phyloP scores from a whole-genome alignment of 2,113 vertebrate genomes.

The Gymnobelideus leadbeateri region DNA sequence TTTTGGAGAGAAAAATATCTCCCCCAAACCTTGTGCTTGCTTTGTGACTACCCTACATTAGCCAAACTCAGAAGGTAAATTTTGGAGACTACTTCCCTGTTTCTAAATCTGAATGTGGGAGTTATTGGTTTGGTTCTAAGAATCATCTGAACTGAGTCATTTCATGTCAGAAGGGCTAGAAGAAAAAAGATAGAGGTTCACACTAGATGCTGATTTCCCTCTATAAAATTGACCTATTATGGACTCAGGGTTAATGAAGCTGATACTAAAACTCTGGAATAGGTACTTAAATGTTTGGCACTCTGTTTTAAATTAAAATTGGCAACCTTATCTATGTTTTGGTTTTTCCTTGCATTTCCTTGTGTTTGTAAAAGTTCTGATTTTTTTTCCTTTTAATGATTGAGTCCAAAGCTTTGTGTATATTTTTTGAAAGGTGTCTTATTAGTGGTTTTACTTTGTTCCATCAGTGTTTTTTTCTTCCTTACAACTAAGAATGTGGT shows the following conservation, averaged over 20 bases:
- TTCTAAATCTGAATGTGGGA: not conserved
- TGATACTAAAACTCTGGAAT: not conserved
- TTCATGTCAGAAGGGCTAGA: slow-evolving; percentile 28
- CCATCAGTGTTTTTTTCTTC: slow-evolving; percentile 46
- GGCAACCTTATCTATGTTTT: not conserved
- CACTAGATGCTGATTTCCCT: not conserved
- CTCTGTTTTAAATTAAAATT: slow-evolving; percentile 47
- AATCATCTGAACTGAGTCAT: not conserved
- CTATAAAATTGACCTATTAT: slow-evolving; percentile 6
- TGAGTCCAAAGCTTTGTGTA: not conserved
- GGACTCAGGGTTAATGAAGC: not conserved
- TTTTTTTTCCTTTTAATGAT: slow-evolving; percentile 49
- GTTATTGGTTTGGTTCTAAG: not conserved
- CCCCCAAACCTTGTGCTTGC: not conserved
- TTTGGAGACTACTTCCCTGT: not conserved
- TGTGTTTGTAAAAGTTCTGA: too few relatives aligned
- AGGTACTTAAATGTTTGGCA: not conserved
- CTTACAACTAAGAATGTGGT: slow-evolving; percentile 46
- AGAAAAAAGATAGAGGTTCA: not conserved
- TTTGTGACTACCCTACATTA: not conserved
- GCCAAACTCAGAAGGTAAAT: not conserved
- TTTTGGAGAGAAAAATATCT: not conserved
- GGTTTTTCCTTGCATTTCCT: slow-evolving; percentile 44
- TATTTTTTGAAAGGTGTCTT: slow-evolving; percentile 11
- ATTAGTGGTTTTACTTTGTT: slow-evolving; percentile 46